Evolutionary conservation across 37 sponge, comb jelly and placozoan genomes (phyloP), one percentile per base, ranked within the genome.

Genomic region (Beroe forskalii): DNA sequence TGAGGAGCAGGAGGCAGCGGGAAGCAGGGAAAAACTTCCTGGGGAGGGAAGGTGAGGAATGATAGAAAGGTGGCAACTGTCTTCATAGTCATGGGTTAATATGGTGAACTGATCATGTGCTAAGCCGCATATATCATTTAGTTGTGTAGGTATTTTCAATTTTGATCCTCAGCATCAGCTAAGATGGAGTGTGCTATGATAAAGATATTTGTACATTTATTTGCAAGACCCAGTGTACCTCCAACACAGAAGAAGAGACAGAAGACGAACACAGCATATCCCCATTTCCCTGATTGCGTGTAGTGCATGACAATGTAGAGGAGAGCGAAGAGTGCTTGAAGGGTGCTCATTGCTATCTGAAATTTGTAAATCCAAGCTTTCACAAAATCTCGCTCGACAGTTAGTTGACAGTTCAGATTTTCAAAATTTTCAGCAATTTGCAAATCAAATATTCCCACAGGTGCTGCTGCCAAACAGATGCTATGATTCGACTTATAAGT

Each of bases 221-320:
- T n/a, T n/a, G n/a, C n/a, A n/a, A n/a, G n/a, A n/a, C n/a, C n/a
- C n/a, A n/a, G n/a, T n/a, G n/a, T 91, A 40, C 97, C 97, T 0
- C 97, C 97, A 0, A 95, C 62, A 89, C 97, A 97, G 91, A 95
- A 94, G 93, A 93, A 94, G 33, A 97, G 90, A 32, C 92, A 48
- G 41, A 93, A 94, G 22, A 94, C 92, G 94, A 92, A 97, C 0
- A 95, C 62, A 42, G 86, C 86, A 37, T 80, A 80, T 32, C 60
- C 86, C 86, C 86, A 80, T 41, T 80, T 80, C 19, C 72, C 72
- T 2, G 27, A 22, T 17, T 43, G 86, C 8, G 60, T 80, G 27
- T 23, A 80, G 60, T 42, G 33, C 86, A 80, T 80, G 60, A 80
- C 24, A n/a, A 80, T 80, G 44, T 44, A 25, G n/a, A 80, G 86